Evolutionary conservation across 2,888 invertebrate species (phyloP).

Genomic region (Drosophila neonasuta): DNA sequence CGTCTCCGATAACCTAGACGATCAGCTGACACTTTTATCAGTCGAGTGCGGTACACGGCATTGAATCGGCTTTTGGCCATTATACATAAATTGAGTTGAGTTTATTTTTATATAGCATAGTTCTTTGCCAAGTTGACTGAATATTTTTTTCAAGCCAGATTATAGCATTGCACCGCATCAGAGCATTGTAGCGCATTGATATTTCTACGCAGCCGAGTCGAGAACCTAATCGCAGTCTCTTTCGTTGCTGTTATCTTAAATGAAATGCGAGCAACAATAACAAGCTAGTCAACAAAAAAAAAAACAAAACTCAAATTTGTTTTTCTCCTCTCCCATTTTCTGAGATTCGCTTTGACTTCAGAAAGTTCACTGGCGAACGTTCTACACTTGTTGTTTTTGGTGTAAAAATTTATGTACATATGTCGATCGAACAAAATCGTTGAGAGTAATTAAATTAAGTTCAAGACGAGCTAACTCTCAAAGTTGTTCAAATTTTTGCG

Average conservation of each 20-base stretch:
- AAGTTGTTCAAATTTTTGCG: constrained; percentile 57
- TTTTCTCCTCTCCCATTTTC: constrained; percentile 31
- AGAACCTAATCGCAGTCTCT: constrained; percentile 3
- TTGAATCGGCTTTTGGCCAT: not conserved
- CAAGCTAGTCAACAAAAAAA: constrained; percentile 19
- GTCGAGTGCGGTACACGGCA: constrained; percentile 17
- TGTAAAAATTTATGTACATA: constrained; percentile 14
- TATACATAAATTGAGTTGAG: not conserved
- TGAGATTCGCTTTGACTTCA: constrained; percentile 29
- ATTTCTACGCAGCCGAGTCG: not conserved
- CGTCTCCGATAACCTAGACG: constrained; percentile 46
- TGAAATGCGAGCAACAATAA: constrained; percentile 43
- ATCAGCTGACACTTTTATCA: constrained; percentile 25
- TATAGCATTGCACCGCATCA: too few relatives aligned
- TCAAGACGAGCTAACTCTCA: constrained; percentile 58
- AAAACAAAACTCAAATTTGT: constrained; percentile 34
- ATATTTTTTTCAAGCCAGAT: too few relatives aligned
- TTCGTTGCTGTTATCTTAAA: constrained; percentile 45
- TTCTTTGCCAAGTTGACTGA: constrained; percentile 3
- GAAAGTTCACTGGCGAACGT: constrained; percentile 21
- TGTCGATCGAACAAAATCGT: constrained; percentile 52
- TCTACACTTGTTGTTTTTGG: not conserved
- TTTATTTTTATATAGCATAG: constrained; percentile 23
- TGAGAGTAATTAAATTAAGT: constrained; percentile 70
- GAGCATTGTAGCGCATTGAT: constrained; percentile 13